phyloP scores from a whole-genome alignment of 2,888 invertebrate genomes.

The Orthonevra nobilis region DNA sequence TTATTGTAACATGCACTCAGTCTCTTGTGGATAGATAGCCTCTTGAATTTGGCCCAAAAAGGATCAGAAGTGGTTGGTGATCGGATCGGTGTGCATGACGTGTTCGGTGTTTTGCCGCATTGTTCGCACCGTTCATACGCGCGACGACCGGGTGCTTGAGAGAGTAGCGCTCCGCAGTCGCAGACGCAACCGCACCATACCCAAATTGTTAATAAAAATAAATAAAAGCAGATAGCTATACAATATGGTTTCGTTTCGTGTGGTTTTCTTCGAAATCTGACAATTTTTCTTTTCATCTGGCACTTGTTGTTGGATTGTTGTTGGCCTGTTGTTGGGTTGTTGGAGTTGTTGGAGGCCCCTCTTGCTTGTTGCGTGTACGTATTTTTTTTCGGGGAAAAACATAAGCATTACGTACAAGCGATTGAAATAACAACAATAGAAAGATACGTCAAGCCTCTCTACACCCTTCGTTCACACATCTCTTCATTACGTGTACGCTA shows the following conservation, averaged over 20 bases:
- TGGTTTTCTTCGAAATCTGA: conserved; percentile 69
- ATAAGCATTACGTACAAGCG: conserved; percentile 65
- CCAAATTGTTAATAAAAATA: conserved; percentile 66
- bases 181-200: conserved; percentile 50
- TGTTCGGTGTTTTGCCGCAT: conserved; percentile 41
- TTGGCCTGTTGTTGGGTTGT: too few species aligned
- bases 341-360: conserved; percentile 32
- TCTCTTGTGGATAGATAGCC: conserved; percentile 21
- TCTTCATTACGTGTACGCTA: conserved; percentile 56
- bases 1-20: conserved; percentile 75
- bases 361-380: conserved; percentile 38
- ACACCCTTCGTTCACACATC: conserved; percentile 20
- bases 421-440: conserved; percentile 64
- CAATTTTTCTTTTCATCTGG: conserved; percentile 55
- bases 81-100: conserved; percentile 46
- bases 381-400: conserved; percentile 48
- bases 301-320: too few species aligned
- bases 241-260: conserved; percentile 64
- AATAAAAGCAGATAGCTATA: conserved; percentile 62
- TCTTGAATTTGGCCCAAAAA: conserved; percentile 63
- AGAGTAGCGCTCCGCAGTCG: conserved; percentile 41
- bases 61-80: conserved; percentile 46
- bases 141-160: conserved; percentile 64
- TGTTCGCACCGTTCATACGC: conserved; percentile 27
- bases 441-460: conserved; percentile 25